Evolutionary conservation across 2,888 invertebrate genomes (phyloP), one percentile per base, ranked within the genome.

Genomic region (Melieria picta): DNA sequence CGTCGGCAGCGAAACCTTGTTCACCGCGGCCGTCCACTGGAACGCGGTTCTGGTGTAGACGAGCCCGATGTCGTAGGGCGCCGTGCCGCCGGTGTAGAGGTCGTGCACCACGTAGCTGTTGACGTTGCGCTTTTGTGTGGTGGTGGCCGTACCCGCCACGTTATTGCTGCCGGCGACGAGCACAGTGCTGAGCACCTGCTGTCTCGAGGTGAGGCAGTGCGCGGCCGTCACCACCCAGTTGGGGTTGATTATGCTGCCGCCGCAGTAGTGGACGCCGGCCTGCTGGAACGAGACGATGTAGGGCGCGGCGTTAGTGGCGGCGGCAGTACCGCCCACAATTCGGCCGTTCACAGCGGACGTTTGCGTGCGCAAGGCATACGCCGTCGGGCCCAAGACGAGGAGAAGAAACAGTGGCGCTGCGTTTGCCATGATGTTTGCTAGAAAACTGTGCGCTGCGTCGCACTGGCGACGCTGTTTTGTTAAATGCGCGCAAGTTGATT

Each of bases 191-290:
- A 82, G 75, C 2, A 83, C 82, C 65, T 81, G 78, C 1, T 68
- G 72, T 0, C 77, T 72, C 11, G 80, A 80, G 30, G 74, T 75
- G 47, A 85, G 65, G 61, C 85, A 85, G 74, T 86, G 86, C 2
- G 85, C 85, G 2, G 85, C 86, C 0, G 85, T 86, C 0, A 85
- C 75, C 46, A 85, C 71, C 86, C 86, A 85, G 72, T 85, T 79
- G 30, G 76, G 60, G 64, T 82, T 84, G 4, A 85, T 9, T 47
- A 85, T 84, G 65, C 81, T 82, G 1, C 85, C 85, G 4, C 81
- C 86, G 45, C 85, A 85, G 71, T 83, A 84, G 63, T 85, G 86
- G 2, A 80, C 78, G 3, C 76, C 71, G 5, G 76, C 69, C 16
- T 80, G 75, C 70, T 86, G 86, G 71, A 85, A 77, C 0, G 86